Base-by-base conservation (phyloP, 2,797 vertebrate genomes). In the Schizopygopsis pylzovi region DNA sequence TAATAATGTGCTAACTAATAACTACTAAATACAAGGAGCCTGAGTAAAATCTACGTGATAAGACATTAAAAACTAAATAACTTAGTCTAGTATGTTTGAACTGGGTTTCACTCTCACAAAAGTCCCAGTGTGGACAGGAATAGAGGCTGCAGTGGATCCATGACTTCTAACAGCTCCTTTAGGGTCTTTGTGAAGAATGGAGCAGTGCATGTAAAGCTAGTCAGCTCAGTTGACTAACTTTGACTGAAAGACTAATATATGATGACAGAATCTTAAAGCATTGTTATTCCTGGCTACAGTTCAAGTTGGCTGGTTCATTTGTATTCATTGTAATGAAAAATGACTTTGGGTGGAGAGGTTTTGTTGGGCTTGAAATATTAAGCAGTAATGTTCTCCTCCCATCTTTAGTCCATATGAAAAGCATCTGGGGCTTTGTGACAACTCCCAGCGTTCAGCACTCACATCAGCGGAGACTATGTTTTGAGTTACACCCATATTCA, bases 211-310 rank as follows among this genome's bases (percentile, higher is more conserved):
- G 47, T 79, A 37, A 76, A 76, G 52, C 33, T 33, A 65, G 28
- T 41, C 75, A 22, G 49, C 52, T 56, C 52, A 33, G 11, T 65
- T 84, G 87, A 86, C 79, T 90, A 88, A 90, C 88, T 33, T 85
- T 83, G 54, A 89, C 68, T 86, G 88, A 90, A 73, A 56, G n/a
- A 45, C 70, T 20, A 33, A 93, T 91, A 90, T 89, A 91, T 93
- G 78, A 88, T 90, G 88, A 91, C 39, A 83, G 90, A 92, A 90
- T 91, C 93, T 92, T 90, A 89, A 91, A 80, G 83, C 88, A 82
- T 89, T 94, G 92, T 92, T 93, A 92, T 92, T 85, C 15, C 83
- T 96, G 94, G 94, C 93, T 79, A n/a, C 4, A 16, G 83, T 91
- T 94, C 93, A 94, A 82, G 13, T 37, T 75, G 70, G 43, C 72